These are phyloP conservation scores for Amphipoea oculea DNA, from an alignment of 2,888 invertebrate species.

Conservation along the genomic window DNA sequence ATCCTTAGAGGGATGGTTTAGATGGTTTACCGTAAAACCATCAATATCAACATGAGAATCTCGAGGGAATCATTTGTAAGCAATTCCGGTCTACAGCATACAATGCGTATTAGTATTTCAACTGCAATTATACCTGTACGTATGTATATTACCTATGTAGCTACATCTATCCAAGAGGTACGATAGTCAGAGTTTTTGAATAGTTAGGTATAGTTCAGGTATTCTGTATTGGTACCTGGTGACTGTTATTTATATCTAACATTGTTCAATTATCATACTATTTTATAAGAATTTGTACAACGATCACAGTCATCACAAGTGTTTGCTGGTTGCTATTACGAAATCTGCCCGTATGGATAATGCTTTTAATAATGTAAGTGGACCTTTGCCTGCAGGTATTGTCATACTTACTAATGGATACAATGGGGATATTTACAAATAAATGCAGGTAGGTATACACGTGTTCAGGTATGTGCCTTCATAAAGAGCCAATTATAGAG, in stretches of 20 bases:
- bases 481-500: background rate
- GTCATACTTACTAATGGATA: background rate
- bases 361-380: background rate
- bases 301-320: background rate
- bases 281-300: background rate
- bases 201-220: constrained; percentile 5
- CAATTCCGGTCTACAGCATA: background rate
- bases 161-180: background rate
- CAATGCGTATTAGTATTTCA: background rate
- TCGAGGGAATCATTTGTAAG: background rate
- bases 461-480: constrained; percentile 6
- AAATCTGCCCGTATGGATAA: background rate
- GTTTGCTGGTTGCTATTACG: background rate
- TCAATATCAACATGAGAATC: background rate
- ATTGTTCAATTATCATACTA: constrained; percentile 13
- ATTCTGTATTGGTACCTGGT: constrained; percentile 4
- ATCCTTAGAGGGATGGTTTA: background rate
- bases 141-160: background rate
- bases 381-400: background rate
- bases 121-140: background rate
- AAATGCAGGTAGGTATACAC: background rate
- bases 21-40: too few species aligned
- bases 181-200: background rate
- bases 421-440: constrained; percentile 33
- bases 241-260: too few species aligned